Evolutionary conservation across 2,888 invertebrate species (phyloP), one percentile per base, ranked within the genome.

Genomic region (Hemicrepidius hirtus): DNA sequence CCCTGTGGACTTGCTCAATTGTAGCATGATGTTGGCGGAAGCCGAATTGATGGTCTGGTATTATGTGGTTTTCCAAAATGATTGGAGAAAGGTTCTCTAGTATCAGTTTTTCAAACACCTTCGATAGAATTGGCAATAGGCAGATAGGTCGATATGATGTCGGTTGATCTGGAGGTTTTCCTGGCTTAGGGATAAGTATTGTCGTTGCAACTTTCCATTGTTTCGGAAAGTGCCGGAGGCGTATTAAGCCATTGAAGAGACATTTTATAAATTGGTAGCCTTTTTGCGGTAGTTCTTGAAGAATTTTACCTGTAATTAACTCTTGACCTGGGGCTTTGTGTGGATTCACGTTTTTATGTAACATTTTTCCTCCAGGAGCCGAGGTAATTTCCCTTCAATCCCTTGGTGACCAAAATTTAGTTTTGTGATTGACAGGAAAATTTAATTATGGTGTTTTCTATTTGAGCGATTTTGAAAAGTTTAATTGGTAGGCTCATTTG

Each of bases 281-380:
- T n/a, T n/a, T n/a, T n/a, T n/a, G n/a, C n/a, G n/a, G n/a, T n/a
- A n/a, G n/a, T 44, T 78, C 71, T 72, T 78, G 77, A 12, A 72
- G 68, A 5, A 79, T 59, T 4, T 73, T 60, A 0, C 74, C 78
- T 9, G 74, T 79, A 1, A 81, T 80, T 37, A 59, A 28, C 40
- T 66, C 71, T 21, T 50, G 55, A n/a, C 69, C 69, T 49, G 71
- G 59, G 6, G 71, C 44, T 71, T 71, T 59, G 32, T 71, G 55
- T 32, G 59, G 55, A 37, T 71, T 62, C 13, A 63, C 77, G n/a
- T 46, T 21, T 40, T 18, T 55, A 16, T 57, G 35, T n/a, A n/a
- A n/a, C n/a, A n/a, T n/a, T n/a, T n/a, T n/a, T n/a, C n/a, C n/a
- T n/a, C n/a, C n/a, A n/a, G n/a, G n/a, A n/a, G n/a, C n/a, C n/a